Percentiles rank a stretch among this genome's conserved stretches.
Evolutionary conservation across 2,113 vertebrate genomes (phyloP).

Genomic region (Serinus canaria): DNA sequence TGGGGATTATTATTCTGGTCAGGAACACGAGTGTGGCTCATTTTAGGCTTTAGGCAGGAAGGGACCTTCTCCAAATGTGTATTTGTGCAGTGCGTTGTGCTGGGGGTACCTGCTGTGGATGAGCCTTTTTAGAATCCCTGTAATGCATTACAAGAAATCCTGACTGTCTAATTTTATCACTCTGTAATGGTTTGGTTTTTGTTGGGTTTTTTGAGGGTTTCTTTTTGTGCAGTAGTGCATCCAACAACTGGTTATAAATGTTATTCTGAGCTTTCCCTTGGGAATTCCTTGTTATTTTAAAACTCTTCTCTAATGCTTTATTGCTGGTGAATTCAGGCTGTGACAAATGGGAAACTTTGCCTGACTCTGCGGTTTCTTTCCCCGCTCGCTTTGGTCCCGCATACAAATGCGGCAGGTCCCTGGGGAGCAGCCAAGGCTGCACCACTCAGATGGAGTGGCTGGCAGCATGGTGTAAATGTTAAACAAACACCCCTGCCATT

Average conservation of each 20-base stretch:
- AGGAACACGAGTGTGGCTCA: accelerated
- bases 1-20: neutral
- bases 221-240: neutral
- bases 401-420: conserved; percentile 32
- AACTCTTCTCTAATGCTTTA: neutral
- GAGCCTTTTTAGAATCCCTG: neutral
- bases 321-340: neutral
- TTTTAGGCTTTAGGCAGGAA: neutral
- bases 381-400: accelerated
- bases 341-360: neutral
- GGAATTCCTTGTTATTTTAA: neutral
- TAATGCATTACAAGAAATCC: neutral
- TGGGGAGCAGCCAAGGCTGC: conserved; percentile 53
- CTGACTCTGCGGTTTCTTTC: conserved; percentile 40
- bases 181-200: neutral
- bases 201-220: too few relatives aligned
- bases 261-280: neutral
- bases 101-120: neutral
- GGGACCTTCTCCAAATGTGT: accelerated
- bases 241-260: neutral
- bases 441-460: neutral
- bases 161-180: neutral
- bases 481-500: neutral
- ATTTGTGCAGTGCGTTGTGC: neutral
- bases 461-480: neutral